Base-by-base conservation (phyloP, 53 echinoderm and acorn worm genomes). In the Echinarachnius parma region DNA sequence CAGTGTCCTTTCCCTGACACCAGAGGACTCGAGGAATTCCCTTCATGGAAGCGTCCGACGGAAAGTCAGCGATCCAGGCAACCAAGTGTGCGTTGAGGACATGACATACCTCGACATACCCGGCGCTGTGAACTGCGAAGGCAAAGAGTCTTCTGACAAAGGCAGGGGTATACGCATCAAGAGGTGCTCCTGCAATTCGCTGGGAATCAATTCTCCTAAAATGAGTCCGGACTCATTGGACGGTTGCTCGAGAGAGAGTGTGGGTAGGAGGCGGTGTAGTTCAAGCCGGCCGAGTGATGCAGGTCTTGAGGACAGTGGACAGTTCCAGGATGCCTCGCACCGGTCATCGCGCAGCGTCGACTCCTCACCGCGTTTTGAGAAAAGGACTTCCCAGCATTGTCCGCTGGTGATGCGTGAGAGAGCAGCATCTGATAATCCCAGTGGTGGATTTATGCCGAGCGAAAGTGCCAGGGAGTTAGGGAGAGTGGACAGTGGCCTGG, bases 401-500 rank as follows among this genome's bases (percentile, higher is more conserved):
- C 11, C 27, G 14, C 27, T 45, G 28, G 3, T 33, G 13, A 39
- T 39, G 42, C 49, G 68, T 5, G 68, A 68, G 23, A 49, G 68
- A 52, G 68, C 50, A 0, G 68, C 68, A 30, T 68, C 68, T 3
- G 68, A 68, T 15, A 68, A 68, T 34, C 15, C 68, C 10, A 31
- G 50, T 23, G 2, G 31, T 32, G 48, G 33, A 5, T 52, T 52
- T 3, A 9, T 32, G 14, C 30, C 50, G 21, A 31, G 31, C 10
- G 52, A 31, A 30, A 32, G 32, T n/a, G 54, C 55, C 7, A 34
- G 57, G 26, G 55, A 56, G 42, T 72, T 56, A 37, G 36, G 37
- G 57, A 34, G 90, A 15, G 85, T 85, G 35, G 90, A 89, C 79
- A 89, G 90, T 65, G 90, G 90, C 16, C 54, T 89, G 35, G 90